Conservation (phyloP, 2,113 vertebrate genomes). For the Pimephales promelas region DNA sequence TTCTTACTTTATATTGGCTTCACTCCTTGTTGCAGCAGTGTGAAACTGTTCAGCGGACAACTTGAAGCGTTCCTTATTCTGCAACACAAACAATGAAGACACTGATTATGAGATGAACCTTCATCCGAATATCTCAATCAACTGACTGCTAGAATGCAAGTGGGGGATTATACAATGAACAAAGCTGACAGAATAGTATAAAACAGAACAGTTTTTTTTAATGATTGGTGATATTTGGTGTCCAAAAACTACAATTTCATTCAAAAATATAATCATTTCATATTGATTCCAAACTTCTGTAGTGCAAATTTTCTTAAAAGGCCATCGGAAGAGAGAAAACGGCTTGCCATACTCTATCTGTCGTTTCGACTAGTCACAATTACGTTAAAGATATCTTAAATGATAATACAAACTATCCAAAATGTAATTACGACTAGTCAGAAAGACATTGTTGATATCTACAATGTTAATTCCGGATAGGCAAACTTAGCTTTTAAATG, state of each 20-base stretch:
- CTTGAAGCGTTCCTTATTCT: constrained; percentile 87
- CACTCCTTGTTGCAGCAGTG: constrained; percentile 80
- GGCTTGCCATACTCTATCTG: too few relatives aligned
- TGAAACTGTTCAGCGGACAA: constrained; percentile 85
- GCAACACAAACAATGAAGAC: constrained; percentile 63
- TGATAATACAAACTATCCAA: too few relatives aligned
- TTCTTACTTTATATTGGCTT: constrained; percentile 84
- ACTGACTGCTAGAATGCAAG: background rate
- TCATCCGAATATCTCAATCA: background rate
- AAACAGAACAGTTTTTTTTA: background rate
- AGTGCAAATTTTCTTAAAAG: background rate
- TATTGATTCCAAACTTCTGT: background rate
- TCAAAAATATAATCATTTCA: background rate
- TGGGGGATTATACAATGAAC: background rate
- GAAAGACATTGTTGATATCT: too few relatives aligned
- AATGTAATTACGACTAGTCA: too few relatives aligned
- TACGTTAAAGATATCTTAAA: too few relatives aligned
- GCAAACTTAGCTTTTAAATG: too few relatives aligned
- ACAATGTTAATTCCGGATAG: too few relatives aligned
- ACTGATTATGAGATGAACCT: background rate
- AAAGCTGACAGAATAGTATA: background rate
- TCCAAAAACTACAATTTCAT: background rate
- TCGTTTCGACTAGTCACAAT: too few relatives aligned
- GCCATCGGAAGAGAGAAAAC: background rate
- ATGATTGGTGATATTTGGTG: background rate